A percentile compares a stretch with the other conserved stretches of the same genome.
Conservation (phyloP, 1,140 invertebrate genomes). For the Zaprionus davidi region DNA sequence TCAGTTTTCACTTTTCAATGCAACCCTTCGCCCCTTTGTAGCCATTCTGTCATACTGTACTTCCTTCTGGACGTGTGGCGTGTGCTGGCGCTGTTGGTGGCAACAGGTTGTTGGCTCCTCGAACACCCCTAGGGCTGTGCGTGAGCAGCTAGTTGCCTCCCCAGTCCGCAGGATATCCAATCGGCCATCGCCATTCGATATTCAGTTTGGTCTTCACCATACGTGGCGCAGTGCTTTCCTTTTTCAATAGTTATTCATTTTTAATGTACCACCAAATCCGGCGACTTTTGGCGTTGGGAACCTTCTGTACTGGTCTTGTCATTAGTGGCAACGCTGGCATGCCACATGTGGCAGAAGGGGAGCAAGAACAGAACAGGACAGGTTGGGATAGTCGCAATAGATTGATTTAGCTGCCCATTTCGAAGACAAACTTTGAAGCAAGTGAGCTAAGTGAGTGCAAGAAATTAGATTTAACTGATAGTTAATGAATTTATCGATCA, state of each 20-base stretch:
- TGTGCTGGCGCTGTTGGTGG: background rate
- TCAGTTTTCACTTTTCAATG: slow-evolving; percentile 19
- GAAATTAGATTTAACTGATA: background rate
- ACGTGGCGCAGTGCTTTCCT: slow-evolving; percentile 18
- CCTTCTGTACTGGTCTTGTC: background rate
- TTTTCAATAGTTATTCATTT: slow-evolving; percentile 16
- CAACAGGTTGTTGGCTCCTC: slow-evolving; percentile 34
- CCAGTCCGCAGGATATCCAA: background rate
- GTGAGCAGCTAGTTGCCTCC: background rate
- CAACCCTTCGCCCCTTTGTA: background rate
- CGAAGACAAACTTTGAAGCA: background rate
- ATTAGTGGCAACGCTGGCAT: background rate
- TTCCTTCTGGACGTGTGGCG: background rate
- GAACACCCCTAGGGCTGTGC: slow-evolving; percentile 10
- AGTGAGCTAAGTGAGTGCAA: background rate
- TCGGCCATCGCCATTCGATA: background rate
- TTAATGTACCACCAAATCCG: slow-evolving; percentile 2
- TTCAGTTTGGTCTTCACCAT: slow-evolving; percentile 46
- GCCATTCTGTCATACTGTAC: too few relatives aligned
- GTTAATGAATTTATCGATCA: background rate
- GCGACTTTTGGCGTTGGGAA: background rate
- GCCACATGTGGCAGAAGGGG: background rate
- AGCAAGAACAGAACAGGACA: background rate
- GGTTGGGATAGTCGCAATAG: background rate
- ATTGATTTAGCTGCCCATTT: background rate